Evolutionary conservation across 2,888 invertebrate species (phyloP), one percentile per base, ranked within the genome.

Genomic region (Keiferia lycopersicella): DNA sequence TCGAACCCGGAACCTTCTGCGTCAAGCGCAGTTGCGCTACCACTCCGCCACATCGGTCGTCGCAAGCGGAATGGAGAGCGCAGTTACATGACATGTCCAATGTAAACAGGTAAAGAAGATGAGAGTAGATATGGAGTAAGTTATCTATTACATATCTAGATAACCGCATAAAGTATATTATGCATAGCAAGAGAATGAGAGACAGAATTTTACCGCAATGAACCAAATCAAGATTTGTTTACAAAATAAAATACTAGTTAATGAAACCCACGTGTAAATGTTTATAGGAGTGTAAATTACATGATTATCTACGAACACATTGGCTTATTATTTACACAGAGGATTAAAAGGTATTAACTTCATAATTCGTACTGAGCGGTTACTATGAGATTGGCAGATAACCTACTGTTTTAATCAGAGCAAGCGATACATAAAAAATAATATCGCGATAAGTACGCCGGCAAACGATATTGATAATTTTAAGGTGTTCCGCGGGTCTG

Each of bases 331-430:
- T 45, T 45, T 45, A 45, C 45, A 45, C 45, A 45, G n/a, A 0
- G n/a, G 45, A 45, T 45, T 45, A 45, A 45, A 45, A 45, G 45
- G 45, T n/a, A 45, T 45, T 45, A 45, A 45, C n/a, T 45, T 45
- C 16, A 45, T 45, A 45, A 45, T 45, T 45, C 16, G 45, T 6
- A 11, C 41, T 41, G 16, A 45, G 45, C 45, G 45, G 45, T 45
- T 16, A 16, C 45, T 16, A 45, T 45, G n/a, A 45, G 26, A 34
- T 20, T 10, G 30, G 12, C 34, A 34, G 56, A 56, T 56, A 56
- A 56, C 34, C 56, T 56, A 56, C 34, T 34, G n/a, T 26, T 8
- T 26, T 56, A 34, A 56, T 56, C 56, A 34, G 14, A 8, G 34
- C n/a, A n/a, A n/a, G n/a, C 1, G 16, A n/a, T 45, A n/a, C 3